phyloP scores from a whole-genome alignment of 2,888 invertebrate genomes.

The Uloborus plumipes region DNA sequence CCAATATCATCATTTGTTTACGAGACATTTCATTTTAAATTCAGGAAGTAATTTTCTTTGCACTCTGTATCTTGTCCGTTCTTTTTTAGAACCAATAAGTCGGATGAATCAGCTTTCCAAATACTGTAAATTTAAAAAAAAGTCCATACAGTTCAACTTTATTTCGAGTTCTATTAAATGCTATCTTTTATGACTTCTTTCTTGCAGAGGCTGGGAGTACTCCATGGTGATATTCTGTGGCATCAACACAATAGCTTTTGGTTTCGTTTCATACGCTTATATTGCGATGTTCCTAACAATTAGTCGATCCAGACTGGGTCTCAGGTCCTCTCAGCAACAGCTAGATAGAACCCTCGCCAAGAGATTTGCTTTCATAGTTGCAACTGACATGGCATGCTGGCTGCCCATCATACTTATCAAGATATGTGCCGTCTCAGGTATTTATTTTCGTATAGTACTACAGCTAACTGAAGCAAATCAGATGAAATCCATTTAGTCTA shows the following conservation, averaged over 20 bases:
- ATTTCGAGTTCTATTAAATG: background rate
- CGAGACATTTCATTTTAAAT: no score
- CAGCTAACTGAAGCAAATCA: no score
- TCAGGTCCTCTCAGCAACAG: constrained; percentile 75
- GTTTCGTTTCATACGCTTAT: constrained; percentile 76
- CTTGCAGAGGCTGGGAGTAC: constrained; percentile 73
- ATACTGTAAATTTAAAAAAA: no score
- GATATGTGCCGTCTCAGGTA: constrained; percentile 75
- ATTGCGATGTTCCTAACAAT: constrained; percentile 76
- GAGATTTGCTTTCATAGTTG: constrained; percentile 76
- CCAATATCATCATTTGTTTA: no score
- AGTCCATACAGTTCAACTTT: no score
- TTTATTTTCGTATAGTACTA: no score
- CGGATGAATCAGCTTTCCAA: no score
- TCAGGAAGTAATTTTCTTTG: no score
- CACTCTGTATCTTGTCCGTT: no score
- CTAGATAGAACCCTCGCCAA: constrained; percentile 76
- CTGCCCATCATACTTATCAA: constrained; percentile 77
- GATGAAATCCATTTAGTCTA: no score
- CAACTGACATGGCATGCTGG: constrained; percentile 77
- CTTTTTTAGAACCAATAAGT: no score
- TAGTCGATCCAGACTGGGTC: constrained; percentile 75
- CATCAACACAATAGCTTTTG: constrained; percentile 75
- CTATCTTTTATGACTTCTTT: background rate
- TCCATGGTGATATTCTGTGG: constrained; percentile 76